Evolutionary conservation across 2,888 invertebrate species (phyloP), one percentile per base, ranked within the genome.

Genomic region (Orthosia incerta): DNA sequence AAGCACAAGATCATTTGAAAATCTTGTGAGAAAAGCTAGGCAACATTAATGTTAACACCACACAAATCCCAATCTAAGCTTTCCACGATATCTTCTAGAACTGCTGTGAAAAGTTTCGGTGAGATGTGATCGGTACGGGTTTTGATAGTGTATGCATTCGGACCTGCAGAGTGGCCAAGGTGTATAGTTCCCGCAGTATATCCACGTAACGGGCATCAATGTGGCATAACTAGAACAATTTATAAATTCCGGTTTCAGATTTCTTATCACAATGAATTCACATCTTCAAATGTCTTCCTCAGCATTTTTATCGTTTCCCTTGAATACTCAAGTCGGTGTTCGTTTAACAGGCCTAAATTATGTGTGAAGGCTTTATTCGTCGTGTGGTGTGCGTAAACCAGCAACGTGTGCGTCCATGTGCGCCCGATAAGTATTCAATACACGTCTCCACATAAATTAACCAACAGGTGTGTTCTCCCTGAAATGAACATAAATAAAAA

Each of bases 391-490:
- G 88, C 89, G 87, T 87, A 88, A 79, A 79, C 87, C 85, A 84
- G 82, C 78, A 84, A 79, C 78, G 76, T 75, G 79, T 81, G 74
- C 76, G 70, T 80, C 79, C 78, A 76, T 75, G 79, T 81, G 74
- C 76, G 70, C 81, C 79, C 80, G 82, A 88, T 88, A 89, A 88
- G 88, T 90, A 92, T 88, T 89, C 88, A 85, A 89, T 90, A 89
- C 87, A 86, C 86, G 84, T 85, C 80, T 82, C 81, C 71, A 88
- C 85, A 89, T 91, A 92, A 91, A 92, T 91, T 90, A 88, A 88
- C 88, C 89, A 90, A 92, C 93, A 93, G 92, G 92, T 93, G 93
- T 88, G 85, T 86, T 85, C 87, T 90, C 87, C 87, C 86, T 88
- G 80, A 88, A 89, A 90, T 89, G 81, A 87, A 88, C 88, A 89